These are phyloP conservation scores for Popillia japonica DNA, from an alignment of 1,140 invertebrate species.

Conservation along the genomic window DNA sequence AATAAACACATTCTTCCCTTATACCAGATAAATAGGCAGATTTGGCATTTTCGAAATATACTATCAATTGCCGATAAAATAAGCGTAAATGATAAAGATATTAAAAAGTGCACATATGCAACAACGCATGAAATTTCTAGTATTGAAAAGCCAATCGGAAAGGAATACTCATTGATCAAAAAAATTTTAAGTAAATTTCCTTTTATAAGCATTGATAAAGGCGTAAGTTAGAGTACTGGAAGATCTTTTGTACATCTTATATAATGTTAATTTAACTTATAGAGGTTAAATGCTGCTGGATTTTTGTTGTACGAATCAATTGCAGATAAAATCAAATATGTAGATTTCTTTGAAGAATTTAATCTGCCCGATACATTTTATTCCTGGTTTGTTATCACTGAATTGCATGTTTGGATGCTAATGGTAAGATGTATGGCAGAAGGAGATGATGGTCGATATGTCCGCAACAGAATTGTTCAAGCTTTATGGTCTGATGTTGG, in stretches of 20 bases:
- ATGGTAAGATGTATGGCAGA: conserved; percentile 80
- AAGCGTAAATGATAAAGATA: background rate
- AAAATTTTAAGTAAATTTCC: conserved; percentile 50
- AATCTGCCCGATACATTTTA: conserved; percentile 80
- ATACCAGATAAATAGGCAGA: conserved; percentile 9
- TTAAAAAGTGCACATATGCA: background rate
- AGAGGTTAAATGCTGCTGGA: conserved; percentile 68
- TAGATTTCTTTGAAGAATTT: conserved; percentile 71
- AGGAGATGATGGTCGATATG: conserved; percentile 71
- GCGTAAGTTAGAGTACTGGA: conserved; percentile 44
- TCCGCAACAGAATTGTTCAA: conserved; percentile 78
- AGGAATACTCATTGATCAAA: conserved; percentile 41
- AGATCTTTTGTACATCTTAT: background rate
- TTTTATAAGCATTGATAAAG: conserved; percentile 48
- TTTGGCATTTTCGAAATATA: conserved; percentile 18
- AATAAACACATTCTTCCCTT: conserved; percentile 21
- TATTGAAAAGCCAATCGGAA: background rate
- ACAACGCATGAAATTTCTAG: conserved; percentile 31
- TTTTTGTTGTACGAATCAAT: conserved; percentile 72
- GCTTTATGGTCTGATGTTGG: conserved; percentile 85
- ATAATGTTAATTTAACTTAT: conserved; percentile 47
- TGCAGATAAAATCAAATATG: conserved; percentile 69
- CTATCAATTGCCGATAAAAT: background rate
- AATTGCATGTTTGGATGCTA: conserved; percentile 87
- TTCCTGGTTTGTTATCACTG: conserved; percentile 85